Evolutionary conservation across 2,797 vertebrate genomes (phyloP).

Genomic region (Falco novaeseelandiae): DNA sequence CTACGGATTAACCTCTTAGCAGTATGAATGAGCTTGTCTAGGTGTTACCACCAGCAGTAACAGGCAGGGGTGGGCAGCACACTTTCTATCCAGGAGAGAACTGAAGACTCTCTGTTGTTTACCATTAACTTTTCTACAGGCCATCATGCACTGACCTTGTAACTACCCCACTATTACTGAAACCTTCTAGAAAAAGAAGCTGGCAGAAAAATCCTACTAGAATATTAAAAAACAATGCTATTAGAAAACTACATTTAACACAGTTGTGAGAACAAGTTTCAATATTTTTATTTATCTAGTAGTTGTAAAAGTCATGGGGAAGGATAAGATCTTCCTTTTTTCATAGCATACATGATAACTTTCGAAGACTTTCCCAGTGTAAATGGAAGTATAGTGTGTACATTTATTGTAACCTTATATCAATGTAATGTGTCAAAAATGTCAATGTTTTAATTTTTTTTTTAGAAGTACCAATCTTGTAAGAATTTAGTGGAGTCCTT

Average conservation of each 20-base stretch:
- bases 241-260: not conserved
- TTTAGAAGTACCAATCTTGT: not conserved
- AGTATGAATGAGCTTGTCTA: not conserved
- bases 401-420: not conserved
- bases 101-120: not conserved
- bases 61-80: not conserved
- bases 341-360: not conserved
- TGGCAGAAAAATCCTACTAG: not conserved
- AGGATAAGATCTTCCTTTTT: too few relatives aligned
- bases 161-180: not conserved
- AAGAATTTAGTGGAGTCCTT: not conserved
- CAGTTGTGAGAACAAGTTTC: not conserved
- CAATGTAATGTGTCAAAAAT: not conserved
- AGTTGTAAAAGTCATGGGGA: not conserved
- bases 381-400: rapidly evolving
- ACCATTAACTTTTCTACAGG: not conserved
- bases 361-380: not conserved
- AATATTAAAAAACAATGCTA: not conserved
- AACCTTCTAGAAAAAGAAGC: not conserved
- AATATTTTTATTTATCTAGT: not conserved
- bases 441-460: too few relatives aligned
- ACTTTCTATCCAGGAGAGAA: not conserved
- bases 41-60: not conserved
- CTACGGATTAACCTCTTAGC: not conserved
- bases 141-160: not conserved